These are phyloP conservation scores for Nephrocerus scutellatus DNA, from an alignment of 2,888 invertebrate genomes.

Conservation along the genomic window DNA sequence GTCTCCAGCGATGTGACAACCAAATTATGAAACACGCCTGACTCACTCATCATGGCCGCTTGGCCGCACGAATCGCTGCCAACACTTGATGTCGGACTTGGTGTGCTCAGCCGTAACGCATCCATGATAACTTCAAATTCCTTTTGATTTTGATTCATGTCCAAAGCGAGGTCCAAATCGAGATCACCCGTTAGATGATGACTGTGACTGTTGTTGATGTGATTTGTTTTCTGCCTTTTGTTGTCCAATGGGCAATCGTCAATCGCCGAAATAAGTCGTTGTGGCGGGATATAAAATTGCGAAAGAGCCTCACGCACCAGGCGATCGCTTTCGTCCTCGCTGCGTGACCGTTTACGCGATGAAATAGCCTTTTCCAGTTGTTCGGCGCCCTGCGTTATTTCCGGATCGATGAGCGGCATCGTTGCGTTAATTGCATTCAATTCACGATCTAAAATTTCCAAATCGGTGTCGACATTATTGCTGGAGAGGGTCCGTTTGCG, in stretches of 20 bases:
- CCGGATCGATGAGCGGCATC: slow-evolving; percentile 48
- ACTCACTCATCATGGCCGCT: slow-evolving; percentile 59
- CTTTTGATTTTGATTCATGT: slow-evolving; percentile 48
- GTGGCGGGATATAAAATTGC: slow-evolving; percentile 65
- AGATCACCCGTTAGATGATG: slow-evolving; percentile 21
- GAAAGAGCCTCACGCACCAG: slow-evolving; percentile 64
- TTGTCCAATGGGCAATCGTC: slow-evolving; percentile 53
- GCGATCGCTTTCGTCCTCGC: slow-evolving; percentile 59
- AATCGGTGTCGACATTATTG: slow-evolving; percentile 45
- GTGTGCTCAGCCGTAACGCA: slow-evolving; percentile 44
- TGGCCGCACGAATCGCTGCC: slow-evolving; percentile 53
- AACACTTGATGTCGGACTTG: slow-evolving; percentile 36
- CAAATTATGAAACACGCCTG: slow-evolving; percentile 46
- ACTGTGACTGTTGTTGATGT: slow-evolving; percentile 6
- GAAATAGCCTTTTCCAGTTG: slow-evolving; percentile 45
- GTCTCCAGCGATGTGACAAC: slow-evolving; percentile 47
- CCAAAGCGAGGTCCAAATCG: slow-evolving; percentile 41
- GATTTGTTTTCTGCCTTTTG: too few species aligned
- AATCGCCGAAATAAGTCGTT: slow-evolving; percentile 60
- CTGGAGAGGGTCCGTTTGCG: slow-evolving; percentile 39
- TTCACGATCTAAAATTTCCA: slow-evolving; percentile 48
- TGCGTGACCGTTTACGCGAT: slow-evolving; percentile 47
- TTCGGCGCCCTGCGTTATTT: slow-evolving; percentile 47
- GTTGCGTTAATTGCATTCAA: slow-evolving; percentile 47
- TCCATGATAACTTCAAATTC: slow-evolving; percentile 50